Conservation (phyloP, 2,113 vertebrate genomes). For the Cochlearius cochlearius region DNA sequence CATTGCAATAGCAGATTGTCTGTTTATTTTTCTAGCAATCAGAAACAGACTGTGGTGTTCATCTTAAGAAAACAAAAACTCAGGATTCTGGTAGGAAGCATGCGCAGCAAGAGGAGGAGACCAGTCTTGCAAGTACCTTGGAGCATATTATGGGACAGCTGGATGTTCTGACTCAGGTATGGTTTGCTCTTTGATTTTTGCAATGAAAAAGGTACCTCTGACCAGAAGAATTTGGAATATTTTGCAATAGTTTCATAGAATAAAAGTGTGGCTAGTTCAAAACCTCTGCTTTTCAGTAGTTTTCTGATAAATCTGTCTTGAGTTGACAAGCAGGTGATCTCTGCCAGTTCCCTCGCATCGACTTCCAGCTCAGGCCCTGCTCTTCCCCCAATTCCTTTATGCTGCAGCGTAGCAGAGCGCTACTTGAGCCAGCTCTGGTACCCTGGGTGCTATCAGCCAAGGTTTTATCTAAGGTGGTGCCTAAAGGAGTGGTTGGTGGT, state of each 20-base stretch:
- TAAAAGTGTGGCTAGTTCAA: not conserved
- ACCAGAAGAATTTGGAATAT: not conserved
- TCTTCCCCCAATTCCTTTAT: not conserved
- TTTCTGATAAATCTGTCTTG: not conserved
- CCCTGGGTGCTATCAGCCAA: not conserved
- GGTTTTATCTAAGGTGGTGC: conserved; percentile 9
- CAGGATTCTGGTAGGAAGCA: conserved; percentile 56
- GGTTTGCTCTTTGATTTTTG: not conserved
- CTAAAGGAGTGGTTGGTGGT: not conserved
- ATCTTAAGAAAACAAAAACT: conserved; percentile 59
- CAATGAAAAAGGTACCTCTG: not conserved
- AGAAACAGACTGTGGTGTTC: conserved; percentile 53
- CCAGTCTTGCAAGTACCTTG: conserved; percentile 77
- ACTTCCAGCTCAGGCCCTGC: not conserved
- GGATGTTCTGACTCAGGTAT: conserved; percentile 94
- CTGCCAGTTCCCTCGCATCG: fast-evolving
- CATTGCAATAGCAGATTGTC: not conserved
- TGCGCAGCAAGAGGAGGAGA: conserved; percentile 49
- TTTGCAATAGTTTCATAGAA: not conserved
- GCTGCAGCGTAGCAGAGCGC: not conserved
- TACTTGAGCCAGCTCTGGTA: not conserved
- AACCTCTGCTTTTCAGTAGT: not conserved
- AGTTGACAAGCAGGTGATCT: not conserved
- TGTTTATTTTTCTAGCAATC: conserved; percentile 51
- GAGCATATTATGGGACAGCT: conserved; percentile 93